Base-by-base conservation (phyloP, 2,797 vertebrate species). In the Agapornis canus region DNA sequence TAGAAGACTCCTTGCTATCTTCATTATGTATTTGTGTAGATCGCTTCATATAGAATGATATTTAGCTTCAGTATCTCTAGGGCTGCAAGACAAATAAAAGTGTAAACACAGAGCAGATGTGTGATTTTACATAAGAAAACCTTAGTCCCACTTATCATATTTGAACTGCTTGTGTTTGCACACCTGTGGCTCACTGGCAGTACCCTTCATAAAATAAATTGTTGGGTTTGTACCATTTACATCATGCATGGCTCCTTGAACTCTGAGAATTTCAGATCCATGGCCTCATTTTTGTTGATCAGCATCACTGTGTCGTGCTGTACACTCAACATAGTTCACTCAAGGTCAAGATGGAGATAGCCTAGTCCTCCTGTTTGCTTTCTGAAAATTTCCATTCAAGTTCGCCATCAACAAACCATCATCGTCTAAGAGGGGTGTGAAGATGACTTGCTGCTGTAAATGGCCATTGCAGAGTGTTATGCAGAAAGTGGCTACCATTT, bases 21-120 rank as follows among this genome's bases (percentile, higher is more conserved):
- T 92, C 35, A 22, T 92, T 91, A 66, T 39, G 26, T 60, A 31
- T 52, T 63, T 63, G 51, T 64, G 48, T 66, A 82, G 65, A 35
- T 91, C 51, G 13, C 77, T 94, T 45, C 77, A 19, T 8, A 2
- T 15, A 71, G 59, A 88, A 31, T 72, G 76, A 70, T 76, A 79
- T 64, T 95, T 89, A 83, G 47, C 61, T 93, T 86, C 43, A 25
- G 79, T 94, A 26, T 88, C 87, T 92, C 56, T 52, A 77, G 73
- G 84, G 82, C 66, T 77, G 39, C 60, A 89, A 90, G 87, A 80
- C 81, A 85, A 95, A 90, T 57, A 86, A 45, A 95, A 66, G 37
- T 40, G 85, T 91, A 94, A 96, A 77, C 86, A 82, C 23, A 56
- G 82, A 83, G 56, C 90, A 95, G 89, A 93, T 93, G 88, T 60